These are phyloP conservation scores for Cryptops parisi DNA, from an alignment of 2,888 invertebrate species.

Conservation along the genomic window DNA sequence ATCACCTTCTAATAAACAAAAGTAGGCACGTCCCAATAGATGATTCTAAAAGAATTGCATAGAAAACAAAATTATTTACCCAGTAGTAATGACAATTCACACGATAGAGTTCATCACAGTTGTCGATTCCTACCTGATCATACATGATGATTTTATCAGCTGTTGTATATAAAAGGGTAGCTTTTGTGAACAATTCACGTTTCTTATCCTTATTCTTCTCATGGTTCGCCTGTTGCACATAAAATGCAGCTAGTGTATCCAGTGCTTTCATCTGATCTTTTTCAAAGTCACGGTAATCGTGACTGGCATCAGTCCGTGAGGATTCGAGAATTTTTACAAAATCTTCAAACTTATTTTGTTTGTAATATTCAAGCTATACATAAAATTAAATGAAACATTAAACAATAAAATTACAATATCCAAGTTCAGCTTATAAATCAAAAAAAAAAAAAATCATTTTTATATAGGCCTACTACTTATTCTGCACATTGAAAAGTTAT, in stretches of 20 bases:
- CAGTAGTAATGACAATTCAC: too few species aligned
- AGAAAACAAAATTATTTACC: constrained; percentile 3
- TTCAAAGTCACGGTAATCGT: constrained; percentile 77
- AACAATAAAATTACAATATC: background rate
- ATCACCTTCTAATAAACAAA: constrained; percentile 93
- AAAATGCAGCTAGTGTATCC: constrained; percentile 96
- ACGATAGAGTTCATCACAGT: too few species aligned
- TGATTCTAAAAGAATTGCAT: constrained; percentile 54
- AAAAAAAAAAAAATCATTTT: background rate
- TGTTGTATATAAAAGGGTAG: constrained; percentile 91
- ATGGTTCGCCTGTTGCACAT: constrained; percentile 88
- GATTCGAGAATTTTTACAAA: constrained; percentile 89
- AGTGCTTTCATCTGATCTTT: constrained; percentile 95
- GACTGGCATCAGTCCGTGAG: constrained; percentile 69
- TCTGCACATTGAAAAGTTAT: too few species aligned
- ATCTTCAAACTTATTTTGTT: constrained; percentile 78
- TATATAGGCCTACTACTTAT: too few species aligned
- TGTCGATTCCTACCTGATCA: constrained; percentile 65
- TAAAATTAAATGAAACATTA: constrained; percentile 15
- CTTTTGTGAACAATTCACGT: constrained; percentile 86
- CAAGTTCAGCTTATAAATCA: too few species aligned
- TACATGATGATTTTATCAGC: constrained; percentile 99
- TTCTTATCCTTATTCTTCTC: constrained; percentile 92
- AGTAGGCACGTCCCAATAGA: constrained; percentile 92
- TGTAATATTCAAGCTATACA: constrained; percentile 85